Percentiles rank a stretch among this genome's conserved stretches.
phyloP scores from a whole-genome alignment of 2,797 vertebrate genomes.

The Pantherophis vulpinus region DNA sequence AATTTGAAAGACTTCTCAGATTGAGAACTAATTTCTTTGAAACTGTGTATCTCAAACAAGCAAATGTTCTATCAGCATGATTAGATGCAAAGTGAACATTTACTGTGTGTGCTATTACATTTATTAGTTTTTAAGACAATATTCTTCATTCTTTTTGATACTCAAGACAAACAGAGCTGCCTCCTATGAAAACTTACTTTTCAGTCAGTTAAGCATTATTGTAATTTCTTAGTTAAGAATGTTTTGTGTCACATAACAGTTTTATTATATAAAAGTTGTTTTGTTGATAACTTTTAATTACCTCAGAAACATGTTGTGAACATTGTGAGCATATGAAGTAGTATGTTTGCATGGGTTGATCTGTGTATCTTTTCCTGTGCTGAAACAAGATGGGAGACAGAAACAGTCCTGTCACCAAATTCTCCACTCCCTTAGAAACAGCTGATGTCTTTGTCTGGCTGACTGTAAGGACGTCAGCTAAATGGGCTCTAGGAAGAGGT shows the following conservation, averaged over 20 bases:
- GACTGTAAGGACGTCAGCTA: constrained; percentile 30
- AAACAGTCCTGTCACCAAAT: constrained; percentile 53
- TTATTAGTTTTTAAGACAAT: neutral
- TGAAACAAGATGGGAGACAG: constrained; percentile 46
- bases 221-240: neutral
- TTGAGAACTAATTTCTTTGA: constrained; percentile 17
- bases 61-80: neutral
- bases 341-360: neutral
- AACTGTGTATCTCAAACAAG: neutral
- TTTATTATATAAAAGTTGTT: neutral
- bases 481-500: constrained; percentile 40
- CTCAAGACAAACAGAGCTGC: neutral
- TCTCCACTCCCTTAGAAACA: constrained; percentile 10
- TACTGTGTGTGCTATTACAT: neutral
- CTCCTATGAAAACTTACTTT: neutral
- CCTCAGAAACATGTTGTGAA: neutral
- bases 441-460: constrained; percentile 18
- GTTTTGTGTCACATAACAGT: neutral
- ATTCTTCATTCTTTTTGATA: neutral
- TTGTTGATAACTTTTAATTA: neutral
- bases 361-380: constrained; percentile 10
- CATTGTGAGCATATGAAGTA: neutral
- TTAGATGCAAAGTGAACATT: neutral
- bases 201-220: neutral
- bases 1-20: constrained; percentile 21